Percentiles rank a stretch among this genome's conserved stretches.
These are phyloP conservation scores for Salvelinus alpinus DNA, from an alignment of 2,113 vertebrate genomes.

Conservation along the genomic window DNA sequence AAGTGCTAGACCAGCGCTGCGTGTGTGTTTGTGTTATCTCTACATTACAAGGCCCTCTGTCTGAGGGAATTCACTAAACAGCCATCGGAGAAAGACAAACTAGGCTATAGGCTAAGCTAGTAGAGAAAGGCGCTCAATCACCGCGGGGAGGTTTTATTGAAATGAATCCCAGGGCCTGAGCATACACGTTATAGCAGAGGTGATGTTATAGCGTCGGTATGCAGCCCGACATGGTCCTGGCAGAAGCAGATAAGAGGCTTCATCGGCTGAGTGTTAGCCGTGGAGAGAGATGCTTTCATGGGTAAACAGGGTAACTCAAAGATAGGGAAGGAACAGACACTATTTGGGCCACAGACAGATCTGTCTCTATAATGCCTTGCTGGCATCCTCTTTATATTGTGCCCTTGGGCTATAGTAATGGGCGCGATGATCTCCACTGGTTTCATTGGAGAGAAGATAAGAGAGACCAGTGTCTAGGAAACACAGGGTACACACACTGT, in stretches of 20 bases:
- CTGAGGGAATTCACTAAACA: not conserved
- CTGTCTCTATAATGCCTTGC: not conserved
- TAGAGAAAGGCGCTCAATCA: slow-evolving; percentile 9
- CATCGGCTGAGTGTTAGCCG: no score
- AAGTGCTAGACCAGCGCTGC: no score
- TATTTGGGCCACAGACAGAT: slow-evolving; percentile 25
- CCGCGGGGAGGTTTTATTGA: slow-evolving; percentile 33
- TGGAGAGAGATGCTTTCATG: not conserved
- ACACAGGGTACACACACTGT: slow-evolving; percentile 10
- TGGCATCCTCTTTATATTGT: slow-evolving; percentile 28
- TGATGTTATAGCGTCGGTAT: slow-evolving; percentile 20
- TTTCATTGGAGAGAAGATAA: slow-evolving; percentile 27
- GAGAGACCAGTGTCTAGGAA: slow-evolving; percentile 13
- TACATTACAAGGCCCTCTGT: slow-evolving; percentile 14
- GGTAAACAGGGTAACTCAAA: slow-evolving; percentile 3
- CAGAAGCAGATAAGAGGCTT: slow-evolving; percentile 11
- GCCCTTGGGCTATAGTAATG: slow-evolving; percentile 47
- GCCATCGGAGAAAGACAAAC: slow-evolving; percentile 31
- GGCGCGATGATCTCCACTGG: slow-evolving; percentile 34
- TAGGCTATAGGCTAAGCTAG: not conserved
- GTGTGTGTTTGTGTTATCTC: not conserved
- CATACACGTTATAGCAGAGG: slow-evolving; percentile 7
- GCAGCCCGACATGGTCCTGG: slow-evolving; percentile 11
- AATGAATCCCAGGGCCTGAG: slow-evolving; percentile 25
- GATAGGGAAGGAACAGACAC: slow-evolving; percentile 13